A percentile compares a stretch with the other conserved stretches of the same genome.
These are phyloP conservation scores for Leptogaster cylindrica DNA, from an alignment of 2,888 invertebrate genomes.

Conservation along the genomic window DNA sequence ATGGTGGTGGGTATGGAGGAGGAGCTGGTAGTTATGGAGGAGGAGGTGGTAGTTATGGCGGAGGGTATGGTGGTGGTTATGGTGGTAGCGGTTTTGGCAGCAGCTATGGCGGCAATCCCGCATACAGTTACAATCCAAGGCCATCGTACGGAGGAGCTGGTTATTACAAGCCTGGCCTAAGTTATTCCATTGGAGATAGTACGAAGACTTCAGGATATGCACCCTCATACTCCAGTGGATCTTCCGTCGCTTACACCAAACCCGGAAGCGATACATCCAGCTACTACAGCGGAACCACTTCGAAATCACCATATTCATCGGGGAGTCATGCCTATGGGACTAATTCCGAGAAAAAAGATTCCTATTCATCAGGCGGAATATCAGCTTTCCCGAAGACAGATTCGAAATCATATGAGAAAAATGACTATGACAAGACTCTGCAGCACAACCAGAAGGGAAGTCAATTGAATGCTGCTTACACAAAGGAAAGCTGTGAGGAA, in stretches of 20 bases:
- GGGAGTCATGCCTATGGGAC: not conserved
- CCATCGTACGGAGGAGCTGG: constrained; percentile 15
- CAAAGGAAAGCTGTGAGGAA: not conserved
- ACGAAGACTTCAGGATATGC: constrained; percentile 6
- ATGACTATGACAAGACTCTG: not conserved
- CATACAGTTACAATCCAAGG: not conserved
- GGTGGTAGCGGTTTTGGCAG: not conserved
- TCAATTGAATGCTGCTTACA: constrained; percentile 2
- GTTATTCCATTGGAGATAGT: constrained; percentile 12
- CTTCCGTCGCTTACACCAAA: too few relatives aligned
- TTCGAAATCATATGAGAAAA: not conserved
- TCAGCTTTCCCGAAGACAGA: not conserved
- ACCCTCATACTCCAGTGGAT: not conserved
- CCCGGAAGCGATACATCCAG: not conserved
- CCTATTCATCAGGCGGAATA: not conserved
- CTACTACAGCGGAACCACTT: not conserved
- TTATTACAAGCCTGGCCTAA: constrained; percentile 5
- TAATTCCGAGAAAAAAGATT: not conserved
- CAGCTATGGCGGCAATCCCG: not conserved
- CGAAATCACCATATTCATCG: not conserved
- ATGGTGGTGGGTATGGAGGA: not conserved
- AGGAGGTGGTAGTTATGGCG: not conserved
- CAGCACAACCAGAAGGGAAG: too few relatives aligned
- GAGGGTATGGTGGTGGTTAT: constrained; percentile 12
- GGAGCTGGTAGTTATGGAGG: not conserved